phyloP scores from a whole-genome alignment of 2,113 vertebrate genomes.

The Microcebus lehilahytsara region DNA sequence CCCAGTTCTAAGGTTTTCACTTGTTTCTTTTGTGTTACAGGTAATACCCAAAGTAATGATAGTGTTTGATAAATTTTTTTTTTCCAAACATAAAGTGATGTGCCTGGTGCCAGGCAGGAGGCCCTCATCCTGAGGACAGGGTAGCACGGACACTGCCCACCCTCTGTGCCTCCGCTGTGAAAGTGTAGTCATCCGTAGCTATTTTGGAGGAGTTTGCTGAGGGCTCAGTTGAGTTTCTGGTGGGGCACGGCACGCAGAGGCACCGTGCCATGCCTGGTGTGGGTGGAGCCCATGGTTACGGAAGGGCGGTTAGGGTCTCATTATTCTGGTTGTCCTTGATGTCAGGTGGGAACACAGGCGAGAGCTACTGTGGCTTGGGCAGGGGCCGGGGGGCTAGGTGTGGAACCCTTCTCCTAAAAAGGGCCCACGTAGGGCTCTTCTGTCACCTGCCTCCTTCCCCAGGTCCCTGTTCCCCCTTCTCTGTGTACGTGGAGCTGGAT shows the following conservation, averaged over 20 bases:
- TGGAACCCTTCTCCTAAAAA: not conserved
- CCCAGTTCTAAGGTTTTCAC: not conserved
- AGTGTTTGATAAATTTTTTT: not conserved
- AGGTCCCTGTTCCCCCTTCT: constrained; percentile 60
- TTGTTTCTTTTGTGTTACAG: not conserved
- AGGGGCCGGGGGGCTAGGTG: not conserved
- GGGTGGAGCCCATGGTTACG: not conserved
- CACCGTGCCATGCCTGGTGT: not conserved
- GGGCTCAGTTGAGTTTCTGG: fast-evolving
- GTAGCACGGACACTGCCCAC: not conserved
- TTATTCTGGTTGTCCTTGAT: not conserved
- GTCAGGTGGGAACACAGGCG: not conserved
- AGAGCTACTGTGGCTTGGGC: not conserved
- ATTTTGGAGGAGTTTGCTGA: not conserved
- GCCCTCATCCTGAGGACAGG: not conserved
- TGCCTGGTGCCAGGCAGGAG: no score
- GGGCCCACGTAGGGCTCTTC: fast-evolving
- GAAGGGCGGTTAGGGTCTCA: not conserved
- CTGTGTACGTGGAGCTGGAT: constrained; percentile 36
- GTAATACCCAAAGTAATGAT: not conserved
- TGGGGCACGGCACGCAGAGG: not conserved
- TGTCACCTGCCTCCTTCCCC: not conserved
- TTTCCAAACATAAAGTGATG: not conserved
- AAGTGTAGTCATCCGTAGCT: not conserved
- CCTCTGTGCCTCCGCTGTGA: not conserved